A percentile compares a stretch with the other conserved stretches of the same genome.
These are phyloP conservation scores for Pyrocephalus nanus DNA, from an alignment of 2,797 vertebrate genomes.

Conservation along the genomic window DNA sequence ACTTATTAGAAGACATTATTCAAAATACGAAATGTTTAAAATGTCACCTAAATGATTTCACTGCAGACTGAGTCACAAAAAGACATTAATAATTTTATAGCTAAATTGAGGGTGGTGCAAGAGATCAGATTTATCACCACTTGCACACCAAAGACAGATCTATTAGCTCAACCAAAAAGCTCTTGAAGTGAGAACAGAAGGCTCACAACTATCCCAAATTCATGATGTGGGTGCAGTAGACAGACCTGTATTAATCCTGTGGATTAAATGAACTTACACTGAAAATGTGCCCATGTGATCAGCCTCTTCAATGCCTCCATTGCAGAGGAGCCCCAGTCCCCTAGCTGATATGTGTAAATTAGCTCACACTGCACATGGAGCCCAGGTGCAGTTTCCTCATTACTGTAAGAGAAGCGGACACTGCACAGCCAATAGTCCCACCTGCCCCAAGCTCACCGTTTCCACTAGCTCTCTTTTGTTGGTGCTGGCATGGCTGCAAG, in stretches of 20 bases:
- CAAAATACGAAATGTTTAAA: neutral
- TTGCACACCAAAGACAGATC: neutral
- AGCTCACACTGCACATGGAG: accelerated
- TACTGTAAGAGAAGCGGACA: neutral
- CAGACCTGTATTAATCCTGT: neutral
- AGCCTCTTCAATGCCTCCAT: neutral
- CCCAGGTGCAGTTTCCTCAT: neutral
- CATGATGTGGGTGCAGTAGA: neutral
- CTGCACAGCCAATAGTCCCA: accelerated
- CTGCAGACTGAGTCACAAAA: neutral
- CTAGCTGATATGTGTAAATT: accelerated
- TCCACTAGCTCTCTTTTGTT: neutral
- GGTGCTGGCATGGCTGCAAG: neutral
- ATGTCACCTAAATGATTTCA: neutral
- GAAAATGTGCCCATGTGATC: neutral
- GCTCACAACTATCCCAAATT: neutral
- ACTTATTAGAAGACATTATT: neutral
- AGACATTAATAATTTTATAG: neutral
- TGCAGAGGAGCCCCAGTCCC: neutral
- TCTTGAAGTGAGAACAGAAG: neutral
- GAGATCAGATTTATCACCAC: neutral
- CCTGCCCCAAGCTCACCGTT: accelerated
- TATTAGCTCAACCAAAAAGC: neutral
- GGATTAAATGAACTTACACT: neutral
- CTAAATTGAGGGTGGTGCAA: neutral